Conservation (phyloP, 2,113 vertebrate species). For the Chloebia gouldiae region DNA sequence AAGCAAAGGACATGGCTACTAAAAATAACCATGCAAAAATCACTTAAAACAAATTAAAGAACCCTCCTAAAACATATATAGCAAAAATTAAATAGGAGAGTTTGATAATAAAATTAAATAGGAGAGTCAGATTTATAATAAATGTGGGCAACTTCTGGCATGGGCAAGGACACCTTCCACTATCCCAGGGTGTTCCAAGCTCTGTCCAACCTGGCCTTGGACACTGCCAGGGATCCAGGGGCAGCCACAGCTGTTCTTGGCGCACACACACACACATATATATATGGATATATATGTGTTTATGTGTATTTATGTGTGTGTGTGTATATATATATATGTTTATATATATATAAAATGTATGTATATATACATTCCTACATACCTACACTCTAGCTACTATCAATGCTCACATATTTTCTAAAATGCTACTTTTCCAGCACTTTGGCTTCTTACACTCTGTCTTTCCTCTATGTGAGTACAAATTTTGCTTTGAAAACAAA, state of each 20-base stretch:
- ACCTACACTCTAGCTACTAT: not conserved
- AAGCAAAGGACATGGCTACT: not conserved
- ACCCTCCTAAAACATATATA: not conserved
- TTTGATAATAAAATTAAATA: not conserved
- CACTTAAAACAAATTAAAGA: not conserved
- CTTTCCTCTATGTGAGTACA: not conserved
- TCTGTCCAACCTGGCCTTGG: fast-evolving
- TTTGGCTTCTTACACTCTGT: too few species aligned
- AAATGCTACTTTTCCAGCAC: not conserved
- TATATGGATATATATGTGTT: too few species aligned
- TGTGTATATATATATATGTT: too few species aligned
- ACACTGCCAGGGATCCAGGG: not conserved
- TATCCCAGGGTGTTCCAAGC: fast-evolving
- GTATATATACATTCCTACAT: too few species aligned
- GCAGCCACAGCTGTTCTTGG: too few species aligned
- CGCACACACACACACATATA: too few species aligned
- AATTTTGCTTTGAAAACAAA: not conserved
- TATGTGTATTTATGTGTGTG: too few species aligned
- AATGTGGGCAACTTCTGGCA: not conserved
- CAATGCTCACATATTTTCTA: not conserved
- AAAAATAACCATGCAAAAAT: not conserved
- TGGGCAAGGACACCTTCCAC: not conserved
- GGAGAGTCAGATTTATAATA: not conserved
- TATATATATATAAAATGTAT: too few species aligned
- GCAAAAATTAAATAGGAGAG: not conserved